These are phyloP conservation scores for Laticauda colubrina DNA, from an alignment of 2,113 vertebrate species.

Conservation along the genomic window DNA sequence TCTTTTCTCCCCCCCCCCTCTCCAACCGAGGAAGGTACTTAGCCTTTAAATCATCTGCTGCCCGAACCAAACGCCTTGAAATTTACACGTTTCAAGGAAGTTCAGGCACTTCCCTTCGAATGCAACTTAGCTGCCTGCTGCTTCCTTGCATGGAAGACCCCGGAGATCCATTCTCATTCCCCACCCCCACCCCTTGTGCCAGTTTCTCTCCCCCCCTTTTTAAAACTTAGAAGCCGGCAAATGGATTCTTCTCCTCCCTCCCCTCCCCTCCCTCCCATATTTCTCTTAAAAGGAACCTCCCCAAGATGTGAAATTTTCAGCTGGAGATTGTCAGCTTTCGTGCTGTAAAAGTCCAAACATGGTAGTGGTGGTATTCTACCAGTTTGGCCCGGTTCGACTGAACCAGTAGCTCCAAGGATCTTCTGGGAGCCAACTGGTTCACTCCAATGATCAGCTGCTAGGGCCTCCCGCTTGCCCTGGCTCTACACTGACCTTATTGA, in stretches of 20 bases:
- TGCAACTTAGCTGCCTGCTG: conserved; percentile 53
- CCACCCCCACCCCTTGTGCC: too few relatives aligned
- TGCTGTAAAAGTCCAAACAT: too few relatives aligned
- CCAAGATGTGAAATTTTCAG: background rate
- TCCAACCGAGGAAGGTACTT: conserved; percentile 73
- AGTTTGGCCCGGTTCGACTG: too few relatives aligned
- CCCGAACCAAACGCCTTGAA: conserved; percentile 69
- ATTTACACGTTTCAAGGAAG: conserved; percentile 69
- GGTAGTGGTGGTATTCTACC: too few relatives aligned
- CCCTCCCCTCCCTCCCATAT: background rate
- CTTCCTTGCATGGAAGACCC: conserved; percentile 19
- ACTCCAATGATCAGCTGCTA: too few relatives aligned
- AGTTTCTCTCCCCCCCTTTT: conserved; percentile 12
- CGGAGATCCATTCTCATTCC: conserved; percentile 18
- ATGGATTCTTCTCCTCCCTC: conserved; percentile 40
- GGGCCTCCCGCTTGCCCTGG: too few relatives aligned
- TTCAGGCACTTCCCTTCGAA: conserved; percentile 73
- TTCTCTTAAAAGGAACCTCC: background rate
- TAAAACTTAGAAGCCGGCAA: conserved; percentile 39
- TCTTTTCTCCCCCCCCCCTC: conserved; percentile 28
- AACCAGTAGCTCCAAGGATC: too few relatives aligned
- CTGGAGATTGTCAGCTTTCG: background rate
- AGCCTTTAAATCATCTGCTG: conserved; percentile 79
- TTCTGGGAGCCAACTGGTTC: too few relatives aligned
- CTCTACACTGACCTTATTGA: too few relatives aligned